Evolutionary conservation across 1,140 invertebrate species (phyloP), one percentile per base, ranked within the genome.

Genomic region (Gonioctena quinquepunctata): DNA sequence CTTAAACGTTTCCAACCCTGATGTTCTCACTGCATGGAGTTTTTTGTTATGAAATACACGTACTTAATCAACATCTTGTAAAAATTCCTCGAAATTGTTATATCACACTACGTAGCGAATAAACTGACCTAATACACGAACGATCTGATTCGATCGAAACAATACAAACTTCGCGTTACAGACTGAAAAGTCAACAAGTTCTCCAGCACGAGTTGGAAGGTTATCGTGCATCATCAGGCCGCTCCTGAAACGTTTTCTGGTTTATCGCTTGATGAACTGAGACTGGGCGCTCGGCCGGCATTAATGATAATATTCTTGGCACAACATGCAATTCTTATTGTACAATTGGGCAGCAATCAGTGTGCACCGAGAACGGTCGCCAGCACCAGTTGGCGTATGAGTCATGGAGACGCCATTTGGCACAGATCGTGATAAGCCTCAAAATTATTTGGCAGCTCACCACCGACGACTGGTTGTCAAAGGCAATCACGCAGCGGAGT

Each of bases 361-460:
- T 64, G 70, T 54, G 62, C 54, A 57, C 11, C 54, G 54, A 57
- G 13, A 19, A 57, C 21, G 62, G 42, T 64, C 26, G 26, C 66
- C 67, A 68, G 66, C 50, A 62, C 11, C 27, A 61, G 69, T 60
- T 65, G 52, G 54, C 52, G 54, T 67, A 67, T 64, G 70, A 71
- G 73, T 68, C 73, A 75, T 72, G 65, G 67, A 75, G 70, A 72
- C 73, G 73, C 70, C 70, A 63, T 69, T 75, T 75, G 73, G 62
- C 59, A 61, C 27, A 63, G 73, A 75, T n/a, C 73, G 73, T 75
- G 73, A 70, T 50, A 16, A 28, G 73, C 70, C 54, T 75, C 54
- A 67, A 57, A 72, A 74, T 49, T 8, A 26, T 28, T 13, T 21
- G 54, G 25, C 19, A 25, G 19, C 22, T n/a, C 16, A 42, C 7